Evolutionary conservation across 2,797 vertebrate genomes (phyloP), one percentile per base, ranked within the genome.

Genomic region (Karalla daura): DNA sequence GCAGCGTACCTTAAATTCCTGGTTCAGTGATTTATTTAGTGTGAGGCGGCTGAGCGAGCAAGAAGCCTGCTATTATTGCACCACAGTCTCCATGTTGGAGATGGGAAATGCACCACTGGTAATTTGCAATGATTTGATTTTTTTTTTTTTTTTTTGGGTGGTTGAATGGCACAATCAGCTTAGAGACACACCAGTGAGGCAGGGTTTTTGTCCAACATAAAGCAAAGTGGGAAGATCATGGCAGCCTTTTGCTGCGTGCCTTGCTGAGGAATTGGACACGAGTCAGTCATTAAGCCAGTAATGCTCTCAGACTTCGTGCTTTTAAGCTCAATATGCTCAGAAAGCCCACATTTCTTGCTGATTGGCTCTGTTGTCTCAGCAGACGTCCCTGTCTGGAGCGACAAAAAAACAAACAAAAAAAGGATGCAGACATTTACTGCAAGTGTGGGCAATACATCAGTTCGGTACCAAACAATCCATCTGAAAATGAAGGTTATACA

Each of bases 201-300:
- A 44, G 10, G 51, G 51, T 21, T 61, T 33, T 32, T 40, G 36
- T 63, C 41, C 60, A 43, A 32, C 50, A 36, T 37, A 14, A 64
- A 50, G 49, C 32, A 20, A 23, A 73, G 27, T 68, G 23, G 32
- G 45, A 47, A 58, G 36, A 55, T 33, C 54, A 35, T 62, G 14
- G 56, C 45, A 63, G 55, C 13, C n/a, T 59, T 58, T 73, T 64
- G 27, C 11, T 44, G 24, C 47, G 64, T 75, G 35, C 37, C 60
- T 63, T 52, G 20, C 39, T 67, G 30, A 67, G 49, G 23, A 80
- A 30, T 46, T 81, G 74, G 55, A 76, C 43, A n/a, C 40, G 23
- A 62, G 27, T 56, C 41, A 58, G 24, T 67, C 43, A 63, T 75
- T 76, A 60, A 49, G 63, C 23, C 45, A 8, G 13, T 54, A 47